Percentiles rank a stretch among this genome's conserved stretches.
phyloP scores from a whole-genome alignment of 2,888 invertebrate genomes.

The Drosophila paramelanica region DNA sequence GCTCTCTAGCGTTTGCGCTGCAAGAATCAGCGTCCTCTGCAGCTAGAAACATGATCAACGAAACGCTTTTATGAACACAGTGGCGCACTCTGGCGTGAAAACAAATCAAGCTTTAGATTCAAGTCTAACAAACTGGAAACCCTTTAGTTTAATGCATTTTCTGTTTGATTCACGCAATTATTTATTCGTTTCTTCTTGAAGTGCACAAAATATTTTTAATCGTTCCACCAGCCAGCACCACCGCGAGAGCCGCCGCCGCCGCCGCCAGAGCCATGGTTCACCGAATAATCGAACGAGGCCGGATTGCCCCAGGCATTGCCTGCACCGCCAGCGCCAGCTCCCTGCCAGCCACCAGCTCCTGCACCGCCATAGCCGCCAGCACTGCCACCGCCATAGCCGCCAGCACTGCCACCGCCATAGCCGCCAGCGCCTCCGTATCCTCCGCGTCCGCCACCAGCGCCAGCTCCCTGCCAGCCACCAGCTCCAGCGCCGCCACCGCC shows the following conservation, averaged over 20 bases:
- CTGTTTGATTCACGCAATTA: conserved; percentile 7
- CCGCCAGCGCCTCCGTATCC: conserved; percentile 26
- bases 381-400: conserved; percentile 6
- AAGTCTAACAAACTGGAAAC: not conserved
- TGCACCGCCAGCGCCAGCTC: conserved; percentile 37
- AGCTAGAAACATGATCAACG: not conserved
- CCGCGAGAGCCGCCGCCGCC: conserved; percentile 56
- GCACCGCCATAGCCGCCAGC: conserved; percentile 1
- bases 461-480: conserved; percentile 21
- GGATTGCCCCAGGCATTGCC: conserved; percentile 56
- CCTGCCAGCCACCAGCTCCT: conserved; percentile 14
- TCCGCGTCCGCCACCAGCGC: conserved; percentile 36
- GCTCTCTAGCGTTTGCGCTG: not conserved
- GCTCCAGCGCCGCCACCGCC: conserved; percentile 14
- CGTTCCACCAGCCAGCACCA: conserved; percentile 74
- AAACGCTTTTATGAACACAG: not conserved
- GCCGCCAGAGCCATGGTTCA: conserved; percentile 46
- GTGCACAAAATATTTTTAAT: conserved; percentile 28
- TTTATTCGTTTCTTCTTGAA: conserved; percentile 26
- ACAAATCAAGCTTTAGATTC: not conserved
- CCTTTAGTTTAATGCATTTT: conserved; percentile 3
- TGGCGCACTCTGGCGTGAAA: conserved; percentile 11
- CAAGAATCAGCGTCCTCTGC: not conserved
- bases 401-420: conserved; percentile 4
- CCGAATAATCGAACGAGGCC: conserved; percentile 47